Conservation (phyloP, 2,113 vertebrate species). For the Indri indri region DNA sequence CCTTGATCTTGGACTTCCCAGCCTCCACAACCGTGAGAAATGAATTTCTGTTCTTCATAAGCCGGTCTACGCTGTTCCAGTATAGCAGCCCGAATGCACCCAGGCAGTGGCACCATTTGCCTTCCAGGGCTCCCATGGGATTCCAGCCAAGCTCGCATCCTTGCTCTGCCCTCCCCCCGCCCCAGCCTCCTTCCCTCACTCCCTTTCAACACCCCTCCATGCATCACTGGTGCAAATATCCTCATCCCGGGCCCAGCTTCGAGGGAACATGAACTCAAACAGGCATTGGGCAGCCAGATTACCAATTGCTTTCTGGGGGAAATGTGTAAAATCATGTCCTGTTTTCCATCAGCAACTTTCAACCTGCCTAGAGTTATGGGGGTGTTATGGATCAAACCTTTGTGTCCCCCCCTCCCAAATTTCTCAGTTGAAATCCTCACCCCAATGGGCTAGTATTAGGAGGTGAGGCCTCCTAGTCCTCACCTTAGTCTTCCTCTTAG, state of each 20-base stretch:
- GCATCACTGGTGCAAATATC: not conserved
- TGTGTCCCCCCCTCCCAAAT: no score
- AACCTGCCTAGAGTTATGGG: not conserved
- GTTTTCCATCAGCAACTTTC: not conserved
- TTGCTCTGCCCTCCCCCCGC: fast-evolving
- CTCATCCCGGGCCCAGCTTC: not conserved
- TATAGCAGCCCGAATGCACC: not conserved
- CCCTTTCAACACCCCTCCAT: no score
- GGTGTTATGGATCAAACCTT: not conserved
- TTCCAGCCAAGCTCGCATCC: not conserved
- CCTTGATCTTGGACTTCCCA: not conserved
- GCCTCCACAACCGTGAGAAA: not conserved
- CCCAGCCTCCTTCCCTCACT: not conserved
- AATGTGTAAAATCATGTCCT: not conserved
- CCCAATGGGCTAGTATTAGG: not conserved
- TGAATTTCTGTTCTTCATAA: no score
- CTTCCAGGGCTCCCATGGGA: not conserved
- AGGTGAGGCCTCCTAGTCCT: not conserved
- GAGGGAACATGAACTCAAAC: not conserved
- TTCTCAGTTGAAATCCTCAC: not conserved
- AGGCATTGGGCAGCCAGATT: not conserved
- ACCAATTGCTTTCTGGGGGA: not conserved
- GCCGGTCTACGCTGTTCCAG: not conserved
- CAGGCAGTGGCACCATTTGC: not conserved
- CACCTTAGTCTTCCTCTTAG: no score